Conservation (phyloP, 2,797 vertebrate species). For the Lithobates sylvaticus region DNA sequence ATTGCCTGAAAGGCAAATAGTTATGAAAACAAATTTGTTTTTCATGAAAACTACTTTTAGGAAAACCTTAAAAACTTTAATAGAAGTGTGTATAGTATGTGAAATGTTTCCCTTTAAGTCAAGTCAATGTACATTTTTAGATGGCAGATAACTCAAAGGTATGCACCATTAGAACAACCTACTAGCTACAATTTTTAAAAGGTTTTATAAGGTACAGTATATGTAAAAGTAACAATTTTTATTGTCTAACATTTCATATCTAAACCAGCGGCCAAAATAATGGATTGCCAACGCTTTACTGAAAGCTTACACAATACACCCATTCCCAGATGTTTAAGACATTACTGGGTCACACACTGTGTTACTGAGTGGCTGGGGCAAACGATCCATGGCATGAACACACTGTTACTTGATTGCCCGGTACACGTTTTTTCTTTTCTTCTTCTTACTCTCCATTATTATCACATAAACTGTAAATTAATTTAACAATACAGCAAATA, state of each 20-base stretch:
- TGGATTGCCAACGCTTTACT: constrained; percentile 54
- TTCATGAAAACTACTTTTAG: too few relatives aligned
- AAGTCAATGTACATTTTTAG: neutral
- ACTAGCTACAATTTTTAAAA: constrained; percentile 34
- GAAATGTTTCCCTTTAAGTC: neutral
- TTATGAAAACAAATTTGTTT: too few relatives aligned
- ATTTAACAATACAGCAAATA: too few relatives aligned
- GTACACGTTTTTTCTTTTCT: constrained; percentile 8
- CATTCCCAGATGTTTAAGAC: constrained; percentile 55
- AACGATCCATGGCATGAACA: constrained; percentile 23
- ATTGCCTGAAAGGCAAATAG: too few relatives aligned
- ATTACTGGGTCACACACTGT: constrained; percentile 48
- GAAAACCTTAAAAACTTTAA: too few relatives aligned
- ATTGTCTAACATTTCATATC: constrained; percentile 50
- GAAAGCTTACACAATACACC: constrained; percentile 62
- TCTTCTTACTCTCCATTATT: constrained; percentile 17
- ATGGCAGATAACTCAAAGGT: constrained; percentile 9
- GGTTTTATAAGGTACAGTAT: constrained; percentile 49
- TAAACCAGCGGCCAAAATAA: constrained; percentile 38
- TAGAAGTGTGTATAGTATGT: too few relatives aligned
- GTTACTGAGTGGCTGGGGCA: constrained; percentile 51
- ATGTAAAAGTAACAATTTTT: constrained; percentile 48
- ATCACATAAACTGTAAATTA: neutral
- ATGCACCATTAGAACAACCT: constrained; percentile 31
- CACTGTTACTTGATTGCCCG: neutral